Evolutionary conservation across 2,888 invertebrate species (phyloP).

Genomic region (Diaprepes abbreviatus): DNA sequence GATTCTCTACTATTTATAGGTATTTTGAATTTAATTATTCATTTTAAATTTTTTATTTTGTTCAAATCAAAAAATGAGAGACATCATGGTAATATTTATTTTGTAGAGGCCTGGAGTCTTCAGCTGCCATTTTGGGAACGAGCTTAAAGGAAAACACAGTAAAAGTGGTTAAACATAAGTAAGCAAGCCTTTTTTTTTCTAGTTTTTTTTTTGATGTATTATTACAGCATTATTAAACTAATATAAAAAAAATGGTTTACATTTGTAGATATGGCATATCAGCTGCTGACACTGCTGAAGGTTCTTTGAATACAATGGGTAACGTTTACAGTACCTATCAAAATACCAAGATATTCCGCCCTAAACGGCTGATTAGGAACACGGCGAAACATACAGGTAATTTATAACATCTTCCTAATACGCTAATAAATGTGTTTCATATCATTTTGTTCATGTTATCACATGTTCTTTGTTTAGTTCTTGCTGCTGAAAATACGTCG

Average conservation of each 20-base stretch:
- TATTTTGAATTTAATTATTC: conserved; percentile 1
- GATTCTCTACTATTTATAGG: conserved; percentile 77
- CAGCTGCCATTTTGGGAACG: conserved; percentile 76
- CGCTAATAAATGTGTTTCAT: not conserved
- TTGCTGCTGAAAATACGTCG: conserved; percentile 10
- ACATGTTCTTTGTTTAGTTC: conserved; percentile 20
- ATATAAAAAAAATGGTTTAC: no score
- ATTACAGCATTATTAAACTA: no score
- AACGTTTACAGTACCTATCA: conserved; percentile 77
- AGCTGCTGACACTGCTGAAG: conserved; percentile 75
- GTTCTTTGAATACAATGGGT: conserved; percentile 78
- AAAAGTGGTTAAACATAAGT: conserved; percentile 81
- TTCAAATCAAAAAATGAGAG: not conserved
- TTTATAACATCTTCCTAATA: conserved; percentile 8
- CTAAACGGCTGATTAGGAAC: conserved; percentile 76
- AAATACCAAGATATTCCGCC: conserved; percentile 76
- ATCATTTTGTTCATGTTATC: not conserved
- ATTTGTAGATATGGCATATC: conserved; percentile 76
- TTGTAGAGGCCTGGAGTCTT: conserved; percentile 75
- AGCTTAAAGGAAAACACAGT: conserved; percentile 81
- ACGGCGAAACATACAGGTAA: conserved; percentile 70
- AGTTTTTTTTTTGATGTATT: no score
- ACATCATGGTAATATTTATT: not conserved
- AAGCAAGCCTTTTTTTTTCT: conserved; percentile 59
- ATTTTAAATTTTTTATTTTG: not conserved